Evolutionary conservation across 2,113 vertebrate genomes (phyloP), one percentile per base, ranked within the genome.

Genomic region (Dendropsophus ebraccatus): DNA sequence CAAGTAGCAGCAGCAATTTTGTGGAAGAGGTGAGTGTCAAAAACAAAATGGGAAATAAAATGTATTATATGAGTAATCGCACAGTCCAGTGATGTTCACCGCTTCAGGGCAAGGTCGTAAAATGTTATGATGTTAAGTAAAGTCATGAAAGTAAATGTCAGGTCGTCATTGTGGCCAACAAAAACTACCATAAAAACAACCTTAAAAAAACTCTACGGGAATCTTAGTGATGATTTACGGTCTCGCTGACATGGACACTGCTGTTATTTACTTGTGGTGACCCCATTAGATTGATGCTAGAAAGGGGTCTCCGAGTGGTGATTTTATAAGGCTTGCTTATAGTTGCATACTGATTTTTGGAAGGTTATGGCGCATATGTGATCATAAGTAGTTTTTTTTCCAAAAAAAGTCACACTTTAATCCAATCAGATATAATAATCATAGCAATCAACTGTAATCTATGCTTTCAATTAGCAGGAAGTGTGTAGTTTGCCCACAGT

Each of bases 11-110:
- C 74, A 7, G 88, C n/a, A 45, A 45, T 72, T 60, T 86, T 83
- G 81, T 88, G 49, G 89, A 88, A 50, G 90, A 93, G 92, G 92
- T 93, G 58, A 87, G 91, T 73, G 65, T 28, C 28, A 23, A 45
- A n/a, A 47, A 19, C 37, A 3, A 19, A 49, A 47, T 47, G 45
- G 12, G 19, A 58, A 56, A 21, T 23, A 41, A 35, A 32, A 21
- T 9, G 14, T 69, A 17, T 69, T 8, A 69, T 1, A 35, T 69
- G 14, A 35, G 32, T 35, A 69, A 35, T 69, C 30, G 16, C 30
- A 23, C 32, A 9, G 67, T 70, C 30, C 5, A 7, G 67, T 10
- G 32, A 69, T 69, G 17, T 21, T 69, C 25, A 11, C 13, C 2
- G 65, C 32, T 69, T 28, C 30, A 35, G 65, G 65, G 30, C 65